Evolutionary conservation across 2,113 vertebrate genomes (phyloP).

Genomic region (Chaenogobius annularis): DNA sequence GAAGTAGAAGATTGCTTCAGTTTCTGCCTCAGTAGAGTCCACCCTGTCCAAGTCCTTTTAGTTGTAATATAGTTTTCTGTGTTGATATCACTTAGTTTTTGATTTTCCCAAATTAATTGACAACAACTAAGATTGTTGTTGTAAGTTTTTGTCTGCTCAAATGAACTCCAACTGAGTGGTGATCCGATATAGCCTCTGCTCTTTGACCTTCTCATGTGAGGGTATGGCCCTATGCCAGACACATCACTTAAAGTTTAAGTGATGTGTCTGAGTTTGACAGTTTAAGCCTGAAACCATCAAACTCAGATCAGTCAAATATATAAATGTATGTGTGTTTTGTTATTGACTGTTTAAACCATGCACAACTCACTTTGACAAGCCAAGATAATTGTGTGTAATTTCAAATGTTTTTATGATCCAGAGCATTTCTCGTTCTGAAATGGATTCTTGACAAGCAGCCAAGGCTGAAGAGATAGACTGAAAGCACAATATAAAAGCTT

Average conservation of each 20-base stretch:
- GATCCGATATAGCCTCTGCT: not conserved
- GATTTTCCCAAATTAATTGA: not conserved
- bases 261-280: too few species aligned
- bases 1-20: too few species aligned
- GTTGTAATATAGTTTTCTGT: too few species aligned
- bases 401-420: constrained; percentile 13
- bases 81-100: not conserved
- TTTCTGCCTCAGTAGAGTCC: too few species aligned
- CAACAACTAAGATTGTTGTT: too few species aligned
- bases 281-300: not conserved
- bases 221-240: constrained; percentile 14
- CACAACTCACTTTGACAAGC: constrained; percentile 8
- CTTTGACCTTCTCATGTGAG: constrained; percentile 25
- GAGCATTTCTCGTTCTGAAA: constrained; percentile 35
- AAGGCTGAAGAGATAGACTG: constrained; percentile 49
- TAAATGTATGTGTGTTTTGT: not conserved
- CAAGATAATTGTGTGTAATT: constrained; percentile 21
- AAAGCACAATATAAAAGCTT: constrained; percentile 33
- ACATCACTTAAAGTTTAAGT: too few species aligned
- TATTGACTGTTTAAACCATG: not conserved
- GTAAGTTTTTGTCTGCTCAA: not conserved
- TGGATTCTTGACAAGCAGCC: constrained; percentile 29
- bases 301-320: not conserved
- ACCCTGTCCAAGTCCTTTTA: too few species aligned
- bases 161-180: not conserved